Percentiles rank a stretch among this genome's conserved stretches.
Conservation (phyloP, 2,113 vertebrate genomes). For the Saiga tatarica region DNA sequence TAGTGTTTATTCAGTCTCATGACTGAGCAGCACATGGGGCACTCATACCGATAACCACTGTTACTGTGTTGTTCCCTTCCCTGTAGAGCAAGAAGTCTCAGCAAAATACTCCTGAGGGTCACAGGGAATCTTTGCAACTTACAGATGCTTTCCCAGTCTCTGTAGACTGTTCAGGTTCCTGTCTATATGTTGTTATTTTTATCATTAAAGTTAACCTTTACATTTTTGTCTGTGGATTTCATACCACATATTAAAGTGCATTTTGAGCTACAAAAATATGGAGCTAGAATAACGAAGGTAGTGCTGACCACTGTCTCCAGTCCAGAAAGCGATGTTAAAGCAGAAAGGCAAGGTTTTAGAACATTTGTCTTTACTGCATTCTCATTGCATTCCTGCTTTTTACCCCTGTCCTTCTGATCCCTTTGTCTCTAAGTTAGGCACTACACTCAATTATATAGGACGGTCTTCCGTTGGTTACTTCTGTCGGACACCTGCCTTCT, state of each 20-base stretch:
- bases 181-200: neutral
- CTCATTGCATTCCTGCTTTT: no score
- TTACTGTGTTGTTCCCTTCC: neutral
- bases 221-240: neutral
- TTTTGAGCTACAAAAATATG: neutral
- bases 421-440: neutral
- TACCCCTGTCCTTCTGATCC: neutral
- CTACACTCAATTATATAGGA: neutral
- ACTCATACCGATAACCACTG: neutral
- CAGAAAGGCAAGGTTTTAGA: neutral
- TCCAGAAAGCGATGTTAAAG: neutral
- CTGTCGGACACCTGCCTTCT: slow-evolving; percentile 49
- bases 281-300: neutral
- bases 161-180: neutral
- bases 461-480: neutral
- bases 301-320: neutral
- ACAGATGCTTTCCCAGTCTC: neutral
- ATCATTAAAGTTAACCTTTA: neutral
- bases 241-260: neutral
- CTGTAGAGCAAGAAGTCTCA: neutral
- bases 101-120: neutral
- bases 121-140: neutral
- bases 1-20: neutral
- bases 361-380: no score
- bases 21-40: neutral